Evolutionary conservation across 2,888 invertebrate genomes (phyloP).

Genomic region (Eupelmus urozonus): DNA sequence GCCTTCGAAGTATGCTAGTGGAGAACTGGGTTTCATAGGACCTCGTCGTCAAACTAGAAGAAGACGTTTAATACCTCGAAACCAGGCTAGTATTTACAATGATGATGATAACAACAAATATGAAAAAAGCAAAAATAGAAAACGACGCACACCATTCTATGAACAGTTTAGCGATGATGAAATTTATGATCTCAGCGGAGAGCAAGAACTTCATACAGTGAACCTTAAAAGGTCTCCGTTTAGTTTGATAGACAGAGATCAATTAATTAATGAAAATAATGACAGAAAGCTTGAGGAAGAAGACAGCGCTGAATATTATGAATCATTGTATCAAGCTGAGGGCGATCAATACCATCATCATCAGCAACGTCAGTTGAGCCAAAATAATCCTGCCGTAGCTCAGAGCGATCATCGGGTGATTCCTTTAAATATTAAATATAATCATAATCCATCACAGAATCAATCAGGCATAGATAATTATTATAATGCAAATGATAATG

Average conservation of each 20-base stretch:
- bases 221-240: conserved; percentile 38
- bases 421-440: conserved; percentile 32
- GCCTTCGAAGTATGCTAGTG: conserved; percentile 1
- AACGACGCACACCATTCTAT: conserved; percentile 7
- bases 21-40: neutral
- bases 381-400: too few species aligned
- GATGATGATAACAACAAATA: neutral
- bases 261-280: neutral
- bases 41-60: conserved; percentile 2
- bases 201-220: conserved; percentile 4
- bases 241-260: neutral
- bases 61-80: neutral
- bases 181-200: neutral
- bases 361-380: too few species aligned
- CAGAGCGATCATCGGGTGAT: neutral
- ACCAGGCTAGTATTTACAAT: neutral
- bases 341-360: neutral
- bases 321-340: neutral
- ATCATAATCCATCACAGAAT: conserved; percentile 21
- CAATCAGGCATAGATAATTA: too few species aligned
- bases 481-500: neutral
- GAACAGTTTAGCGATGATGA: conserved; percentile 10
- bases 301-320: neutral
- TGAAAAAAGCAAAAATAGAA: neutral
- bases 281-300: neutral